Conservation (phyloP, 2,113 vertebrate genomes). For the western clawed frog (Xenopus tropicalis) region UCB_Xtro_10.0 CM004447.2:133608001-133608500, state of each 20-base stretch:
- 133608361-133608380: background rate
- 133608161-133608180: no score
- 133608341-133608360: background rate
- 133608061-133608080: no score
- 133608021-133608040: no score
- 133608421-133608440: background rate
- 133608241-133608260: constrained; percentile 11
- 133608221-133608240: background rate
- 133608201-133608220: background rate
- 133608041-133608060: no score
- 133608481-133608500: no score
- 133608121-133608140: no score
- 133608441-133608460: background rate
- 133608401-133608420: constrained; percentile 3
- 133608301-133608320: constrained; percentile 4
- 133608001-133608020: no score
- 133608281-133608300: background rate
- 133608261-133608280: background rate
- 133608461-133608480: no score
- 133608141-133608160: no score
- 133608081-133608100: no score
- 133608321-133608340: constrained; percentile 5
- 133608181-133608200: no score
- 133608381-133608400: background rate
- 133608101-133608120: no score